phyloP scores from a whole-genome alignment of 1,140 invertebrate species.

The Scaptomyza graminum region DNA sequence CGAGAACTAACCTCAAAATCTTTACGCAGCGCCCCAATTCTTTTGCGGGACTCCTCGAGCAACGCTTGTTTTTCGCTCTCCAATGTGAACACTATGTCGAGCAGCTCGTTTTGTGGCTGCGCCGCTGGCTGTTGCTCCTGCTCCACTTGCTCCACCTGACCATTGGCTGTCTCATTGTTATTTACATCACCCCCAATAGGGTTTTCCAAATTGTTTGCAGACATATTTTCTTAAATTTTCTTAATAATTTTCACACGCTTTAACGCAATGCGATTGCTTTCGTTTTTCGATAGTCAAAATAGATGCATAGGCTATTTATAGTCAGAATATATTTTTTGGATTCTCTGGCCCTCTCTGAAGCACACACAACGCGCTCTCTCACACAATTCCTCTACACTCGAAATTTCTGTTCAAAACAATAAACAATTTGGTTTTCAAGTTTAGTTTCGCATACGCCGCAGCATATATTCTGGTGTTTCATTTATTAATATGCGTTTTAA shows the following conservation, averaged over 20 bases:
- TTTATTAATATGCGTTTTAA: constrained; percentile 67
- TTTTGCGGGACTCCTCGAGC: constrained; percentile 76
- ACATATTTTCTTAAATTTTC: constrained; percentile 53
- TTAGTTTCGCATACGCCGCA: constrained; percentile 64
- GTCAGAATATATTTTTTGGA: constrained; percentile 4
- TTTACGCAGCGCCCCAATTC: constrained; percentile 76
- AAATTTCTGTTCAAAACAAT: constrained; percentile 14
- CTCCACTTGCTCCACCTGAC: not conserved
- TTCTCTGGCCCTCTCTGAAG: constrained; percentile 36
- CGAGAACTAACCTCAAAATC: constrained; percentile 82
- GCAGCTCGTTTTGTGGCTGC: constrained; percentile 70
- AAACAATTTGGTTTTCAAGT: constrained; percentile 42
- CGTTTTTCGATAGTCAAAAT: constrained; percentile 63
- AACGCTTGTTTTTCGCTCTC: constrained; percentile 82
- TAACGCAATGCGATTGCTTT: constrained; percentile 17
- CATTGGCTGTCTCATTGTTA: constrained; percentile 56
- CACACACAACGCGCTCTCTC: constrained; percentile 17
- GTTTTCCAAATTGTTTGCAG: constrained; percentile 51
- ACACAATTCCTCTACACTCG: constrained; percentile 12
- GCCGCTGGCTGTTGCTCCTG: not conserved
- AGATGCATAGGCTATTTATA: constrained; percentile 78
- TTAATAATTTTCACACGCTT: constrained; percentile 44
- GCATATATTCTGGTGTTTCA: constrained; percentile 61
- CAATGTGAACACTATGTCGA: constrained; percentile 80
- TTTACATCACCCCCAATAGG: constrained; percentile 69